Evolutionary conservation across 2,888 invertebrate genomes (phyloP), one percentile per base, ranked within the genome.

Genomic region (Chymomyza caudatula): DNA sequence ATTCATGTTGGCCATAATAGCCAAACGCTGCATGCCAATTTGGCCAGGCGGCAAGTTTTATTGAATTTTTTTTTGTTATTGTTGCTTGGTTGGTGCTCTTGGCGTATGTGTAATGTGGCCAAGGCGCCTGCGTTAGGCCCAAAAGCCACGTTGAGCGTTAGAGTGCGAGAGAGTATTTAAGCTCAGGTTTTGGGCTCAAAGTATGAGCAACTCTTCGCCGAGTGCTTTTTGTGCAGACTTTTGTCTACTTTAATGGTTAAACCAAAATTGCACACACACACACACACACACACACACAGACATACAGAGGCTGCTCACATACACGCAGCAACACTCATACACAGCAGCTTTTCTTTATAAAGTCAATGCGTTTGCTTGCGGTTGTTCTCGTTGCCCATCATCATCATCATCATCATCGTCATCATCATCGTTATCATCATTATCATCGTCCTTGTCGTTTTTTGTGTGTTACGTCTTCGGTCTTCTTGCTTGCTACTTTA

Each of bases 201-300:
- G n/a, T 2, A 6, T 17, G 47, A 47, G 47, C 5, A 47, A 47
- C 15, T 17, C 17, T 47, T 15, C 15, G 2, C 62, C 76, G 78
- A 79, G 83, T 15, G 42, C n/a, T 8, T 74, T 76, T 85, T 69
- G 85, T 82, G 83, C 85, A 78, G 79, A 85, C 76, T 65, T 73
- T 78, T 71, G 58, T 52, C 57, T 57, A 57, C 11, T 8, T 37
- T 37, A 54, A 54, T 13, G 29, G 54, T 25, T n/a, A 15, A 15
- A 29, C 23, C 55, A 72, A 60, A 2, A 20, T 5, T 51, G 61
- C 71, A 69, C 56, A 69, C 52, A 69, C 19, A 60, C 29, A 37
- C 29, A 11, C 29, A 11, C 11, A 37, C 29, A 11, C 29, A 25
- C 25, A 25, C 25, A 25, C 25, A 25, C 25, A 5, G 3, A 25